These are phyloP conservation scores for Anarhynchus alexandrinus DNA, from an alignment of 2,113 vertebrate species.

Conservation along the genomic window DNA sequence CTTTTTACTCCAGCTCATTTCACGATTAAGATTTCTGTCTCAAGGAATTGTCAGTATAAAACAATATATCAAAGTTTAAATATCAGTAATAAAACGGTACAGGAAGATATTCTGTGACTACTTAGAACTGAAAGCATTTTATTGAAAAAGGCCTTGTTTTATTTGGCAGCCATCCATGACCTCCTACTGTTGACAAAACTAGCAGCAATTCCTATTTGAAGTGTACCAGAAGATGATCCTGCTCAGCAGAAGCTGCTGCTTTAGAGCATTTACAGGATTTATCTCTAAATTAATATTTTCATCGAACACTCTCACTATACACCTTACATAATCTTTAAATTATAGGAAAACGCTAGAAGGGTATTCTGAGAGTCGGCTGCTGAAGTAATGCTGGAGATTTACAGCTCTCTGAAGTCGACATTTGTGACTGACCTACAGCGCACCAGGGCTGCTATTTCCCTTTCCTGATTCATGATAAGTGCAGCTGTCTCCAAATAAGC, in stretches of 20 bases:
- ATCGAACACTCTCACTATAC: conserved; percentile 58
- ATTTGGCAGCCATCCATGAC: conserved; percentile 74
- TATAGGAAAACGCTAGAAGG: conserved; percentile 68
- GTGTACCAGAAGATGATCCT: conserved; percentile 66
- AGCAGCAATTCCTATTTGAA: conserved; percentile 73
- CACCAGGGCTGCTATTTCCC: conserved; percentile 72
- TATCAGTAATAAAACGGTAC: conserved; percentile 64
- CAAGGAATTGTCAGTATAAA: conserved; percentile 50
- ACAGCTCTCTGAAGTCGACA: conserved; percentile 69
- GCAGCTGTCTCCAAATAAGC: conserved; percentile 74
- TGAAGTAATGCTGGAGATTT: conserved; percentile 70
- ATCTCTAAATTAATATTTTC: conserved; percentile 82
- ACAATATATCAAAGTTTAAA: conserved; percentile 66
- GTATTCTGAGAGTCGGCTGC: conserved; percentile 56
- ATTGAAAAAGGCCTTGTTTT: conserved; percentile 71
- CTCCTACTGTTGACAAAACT: conserved; percentile 77
- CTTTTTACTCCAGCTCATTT: conserved; percentile 47
- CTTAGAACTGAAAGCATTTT: conserved; percentile 66
- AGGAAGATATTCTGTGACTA: conserved; percentile 51
- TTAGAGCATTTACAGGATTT: conserved; percentile 71
- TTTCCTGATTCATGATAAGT: conserved; percentile 77
- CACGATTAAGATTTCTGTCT: conserved; percentile 62
- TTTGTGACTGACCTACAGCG: conserved; percentile 77
- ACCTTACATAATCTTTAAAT: conserved; percentile 79
- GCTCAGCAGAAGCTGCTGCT: conserved; percentile 53